A percentile compares a stretch with the other conserved stretches of the same genome.
These are phyloP conservation scores for Pelochelys cantorii DNA, from an alignment of 2,797 vertebrate species.

Conservation along the genomic window DNA sequence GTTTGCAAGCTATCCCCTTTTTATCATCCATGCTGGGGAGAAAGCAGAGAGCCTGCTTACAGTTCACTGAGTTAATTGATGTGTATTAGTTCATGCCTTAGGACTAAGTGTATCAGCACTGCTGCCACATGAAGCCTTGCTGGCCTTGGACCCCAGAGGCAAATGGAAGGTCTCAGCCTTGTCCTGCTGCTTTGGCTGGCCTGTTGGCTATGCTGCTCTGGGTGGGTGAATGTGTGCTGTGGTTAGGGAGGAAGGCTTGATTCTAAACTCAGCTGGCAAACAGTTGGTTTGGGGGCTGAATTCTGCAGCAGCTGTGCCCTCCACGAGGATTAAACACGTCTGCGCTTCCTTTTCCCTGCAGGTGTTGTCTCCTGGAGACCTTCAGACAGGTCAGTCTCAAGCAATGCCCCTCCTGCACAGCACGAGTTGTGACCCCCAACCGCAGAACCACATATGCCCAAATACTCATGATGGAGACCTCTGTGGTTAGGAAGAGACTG, in stretches of 20 bases:
- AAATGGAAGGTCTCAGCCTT: neutral
- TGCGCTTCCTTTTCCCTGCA: constrained; percentile 27
- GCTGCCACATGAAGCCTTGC: neutral
- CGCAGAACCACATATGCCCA: neutral
- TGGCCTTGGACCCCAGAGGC: neutral
- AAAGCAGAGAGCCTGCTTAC: neutral
- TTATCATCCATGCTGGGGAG: neutral
- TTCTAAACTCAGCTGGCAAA: neutral
- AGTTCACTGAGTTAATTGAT: neutral
- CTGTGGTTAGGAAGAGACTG: fast-evolving
- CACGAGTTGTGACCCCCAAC: neutral
- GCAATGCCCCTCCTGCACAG: neutral
- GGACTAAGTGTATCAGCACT: neutral
- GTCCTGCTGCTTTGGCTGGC: neutral
- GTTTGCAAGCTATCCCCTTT: neutral
- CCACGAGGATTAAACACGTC: neutral
- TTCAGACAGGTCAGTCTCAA: constrained; percentile 84
- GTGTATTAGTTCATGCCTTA: neutral
- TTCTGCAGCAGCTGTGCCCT: neutral
- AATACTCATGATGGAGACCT: neutral
- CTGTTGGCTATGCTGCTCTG: neutral
- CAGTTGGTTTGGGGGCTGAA: neutral
- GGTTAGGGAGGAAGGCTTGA: neutral
- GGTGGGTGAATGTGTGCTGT: neutral
- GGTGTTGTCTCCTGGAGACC: constrained; percentile 61